Conservation (phyloP, 2,113 vertebrate species). For the Hippolais icterina region DNA sequence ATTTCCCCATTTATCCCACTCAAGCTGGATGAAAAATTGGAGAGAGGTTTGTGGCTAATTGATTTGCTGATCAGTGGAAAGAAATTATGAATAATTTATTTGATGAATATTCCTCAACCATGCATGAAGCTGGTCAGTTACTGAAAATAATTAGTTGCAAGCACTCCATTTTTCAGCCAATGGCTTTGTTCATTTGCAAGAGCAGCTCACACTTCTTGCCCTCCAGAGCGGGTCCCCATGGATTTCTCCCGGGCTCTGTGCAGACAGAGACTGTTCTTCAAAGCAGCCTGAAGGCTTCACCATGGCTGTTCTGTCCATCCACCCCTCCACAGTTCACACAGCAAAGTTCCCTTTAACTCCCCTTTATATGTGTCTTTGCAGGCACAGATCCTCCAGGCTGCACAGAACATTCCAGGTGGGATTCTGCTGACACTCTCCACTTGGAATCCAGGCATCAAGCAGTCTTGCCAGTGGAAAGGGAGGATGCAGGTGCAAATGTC, state of each 20-base stretch:
- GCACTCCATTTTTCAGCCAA: neutral
- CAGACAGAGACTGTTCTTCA: neutral
- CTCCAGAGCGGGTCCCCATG: fast-evolving
- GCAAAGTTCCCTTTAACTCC: neutral
- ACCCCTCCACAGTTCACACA: fast-evolving
- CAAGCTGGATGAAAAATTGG: conserved; percentile 19
- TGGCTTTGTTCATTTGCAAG: neutral
- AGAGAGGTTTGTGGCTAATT: conserved; percentile 57
- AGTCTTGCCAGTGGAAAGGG: neutral
- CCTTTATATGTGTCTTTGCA: fast-evolving
- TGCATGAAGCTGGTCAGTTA: conserved; percentile 32
- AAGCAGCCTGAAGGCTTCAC: neutral
- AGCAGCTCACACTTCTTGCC: neutral
- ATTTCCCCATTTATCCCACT: conserved; percentile 5
- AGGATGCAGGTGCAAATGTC: fast-evolving
- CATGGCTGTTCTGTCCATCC: neutral
- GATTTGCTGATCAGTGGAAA: conserved; percentile 56
- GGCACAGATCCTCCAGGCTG: neutral
- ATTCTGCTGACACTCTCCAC: neutral
- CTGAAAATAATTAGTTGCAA: conserved; percentile 40
- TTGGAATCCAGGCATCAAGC: fast-evolving
- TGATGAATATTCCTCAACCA: conserved; percentile 3
- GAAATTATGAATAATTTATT: conserved; percentile 58
- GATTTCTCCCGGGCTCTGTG: neutral
- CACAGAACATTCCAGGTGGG: neutral